Base-by-base conservation (phyloP, 2,113 vertebrate species). In the Proterorhinus semilunaris region DNA sequence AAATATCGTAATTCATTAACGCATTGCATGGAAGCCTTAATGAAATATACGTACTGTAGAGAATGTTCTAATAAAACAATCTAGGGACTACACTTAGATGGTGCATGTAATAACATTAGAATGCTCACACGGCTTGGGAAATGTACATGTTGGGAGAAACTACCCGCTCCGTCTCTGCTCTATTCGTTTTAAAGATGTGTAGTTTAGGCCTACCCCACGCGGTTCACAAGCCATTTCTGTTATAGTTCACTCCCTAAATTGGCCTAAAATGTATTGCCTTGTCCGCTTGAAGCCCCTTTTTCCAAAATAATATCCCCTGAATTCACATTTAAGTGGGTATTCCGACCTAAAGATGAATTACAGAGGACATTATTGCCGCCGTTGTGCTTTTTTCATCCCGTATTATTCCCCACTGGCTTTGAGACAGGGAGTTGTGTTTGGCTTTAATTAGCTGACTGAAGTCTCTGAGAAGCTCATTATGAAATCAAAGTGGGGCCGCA, bases 371-470 rank as follows among this genome's bases (percentile, higher is more conserved):
- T 72, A 75, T 72, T 81, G 81, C 72, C 49, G 72, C 72, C 65
- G 72, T 74, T 72, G 79, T 71, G 65, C 43, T 59, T 75, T 72
- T 57, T 70, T 51, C 13, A 7, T 36, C 71, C 65, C 43, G 36
- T 9, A 69, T 75, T 72, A 43, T 72, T 67, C 75, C 68, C 74
- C 76, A 21, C 44, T 54, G 71, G 76, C 64, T 80, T 48, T 59
- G 52, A 58, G 82, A 83, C 76, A 59, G 17, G 76, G 77, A 83
- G 81, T 84, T 89, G 76, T 82, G 79, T 86, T 88, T 87, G 81
- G 84, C 83, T 84, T 84, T 85, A 88, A 89, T 90, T 90, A 85
- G 83, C 76, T 51, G 65, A 4, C 50, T 66, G 69, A 76, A 71
- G 58, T 81, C 68, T 74, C 64, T 68, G 51, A 68, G 77, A 83